phyloP scores from a whole-genome alignment of 1,140 invertebrate genomes.

The Neelides sp. region DNA sequence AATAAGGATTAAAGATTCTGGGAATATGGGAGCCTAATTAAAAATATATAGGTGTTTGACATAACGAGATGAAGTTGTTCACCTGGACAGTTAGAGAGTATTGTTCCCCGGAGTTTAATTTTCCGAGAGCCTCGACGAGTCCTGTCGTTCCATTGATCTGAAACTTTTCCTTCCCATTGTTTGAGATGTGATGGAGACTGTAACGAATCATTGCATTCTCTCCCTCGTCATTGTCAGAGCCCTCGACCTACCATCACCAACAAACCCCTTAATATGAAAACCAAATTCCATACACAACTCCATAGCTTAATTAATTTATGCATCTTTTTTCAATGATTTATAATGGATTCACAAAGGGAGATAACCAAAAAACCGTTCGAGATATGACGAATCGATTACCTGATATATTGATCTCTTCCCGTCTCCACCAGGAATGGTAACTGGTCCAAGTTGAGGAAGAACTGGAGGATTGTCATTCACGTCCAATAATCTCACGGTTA shows the following conservation, averaged over 20 bases:
- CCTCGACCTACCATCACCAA: slow-evolving; percentile 46
- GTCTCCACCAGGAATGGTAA: slow-evolving; percentile 64
- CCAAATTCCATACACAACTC: no score
- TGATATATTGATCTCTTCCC: slow-evolving; percentile 58
- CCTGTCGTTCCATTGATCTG: slow-evolving; percentile 67
- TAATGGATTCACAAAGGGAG: no score
- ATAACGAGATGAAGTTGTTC: slow-evolving; percentile 32
- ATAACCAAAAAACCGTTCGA: no score
- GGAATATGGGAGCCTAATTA: no score
- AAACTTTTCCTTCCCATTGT: slow-evolving; percentile 73
- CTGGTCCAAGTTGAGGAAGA: slow-evolving; percentile 32
- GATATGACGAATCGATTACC: slow-evolving; percentile 41
- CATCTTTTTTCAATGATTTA: no score
- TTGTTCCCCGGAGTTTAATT: slow-evolving; percentile 68
- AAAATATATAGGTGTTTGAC: no score
- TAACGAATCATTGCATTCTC: slow-evolving; percentile 68
- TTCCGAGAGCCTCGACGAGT: slow-evolving; percentile 49
- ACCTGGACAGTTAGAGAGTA: slow-evolving; percentile 77
- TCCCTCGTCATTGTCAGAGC: slow-evolving; percentile 70
- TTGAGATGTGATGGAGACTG: slow-evolving; percentile 75
- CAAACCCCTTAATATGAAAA: no score
- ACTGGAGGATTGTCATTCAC: slow-evolving; percentile 38
- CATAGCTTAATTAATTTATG: no score
- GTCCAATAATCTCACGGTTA: no score
- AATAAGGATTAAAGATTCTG: no score